Evolutionary conservation across 2,113 vertebrate species (phyloP).

Genomic region (Chloebia gouldiae): DNA sequence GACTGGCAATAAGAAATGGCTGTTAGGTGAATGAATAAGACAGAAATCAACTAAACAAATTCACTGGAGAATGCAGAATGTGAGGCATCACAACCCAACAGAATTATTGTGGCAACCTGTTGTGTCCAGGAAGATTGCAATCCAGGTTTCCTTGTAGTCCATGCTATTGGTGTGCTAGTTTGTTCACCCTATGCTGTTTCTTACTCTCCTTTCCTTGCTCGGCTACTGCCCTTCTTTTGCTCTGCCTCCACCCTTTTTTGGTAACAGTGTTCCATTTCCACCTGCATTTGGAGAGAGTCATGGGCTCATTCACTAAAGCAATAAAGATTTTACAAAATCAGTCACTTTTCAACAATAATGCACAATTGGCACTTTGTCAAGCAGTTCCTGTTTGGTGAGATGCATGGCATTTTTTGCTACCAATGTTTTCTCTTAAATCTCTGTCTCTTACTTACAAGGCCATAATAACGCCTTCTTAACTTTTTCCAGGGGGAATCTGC

Average conservation of each 20-base stretch:
- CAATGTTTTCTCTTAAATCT: neutral
- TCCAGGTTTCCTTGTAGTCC: neutral
- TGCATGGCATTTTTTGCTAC: neutral
- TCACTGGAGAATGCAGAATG: neutral
- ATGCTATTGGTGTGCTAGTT: neutral
- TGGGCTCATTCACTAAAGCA: neutral
- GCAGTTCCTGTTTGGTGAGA: neutral
- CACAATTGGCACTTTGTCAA: neutral
- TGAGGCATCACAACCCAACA: neutral
- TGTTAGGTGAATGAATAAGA: neutral
- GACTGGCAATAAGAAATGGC: neutral
- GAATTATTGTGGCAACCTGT: neutral
- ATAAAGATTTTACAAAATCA: neutral
- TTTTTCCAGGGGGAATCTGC: constrained; percentile 77
- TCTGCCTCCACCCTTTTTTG: neutral
- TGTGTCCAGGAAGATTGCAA: neutral
- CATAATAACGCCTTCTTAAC: neutral
- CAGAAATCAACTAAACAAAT: neutral
- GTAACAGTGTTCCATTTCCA: neutral
- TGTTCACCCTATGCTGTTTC: neutral
- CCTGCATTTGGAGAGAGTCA: neutral
- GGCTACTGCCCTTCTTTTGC: neutral
- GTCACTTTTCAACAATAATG: neutral
- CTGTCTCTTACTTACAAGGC: neutral
- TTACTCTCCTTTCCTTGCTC: neutral